Evolutionary conservation across 1,140 invertebrate genomes (phyloP).

Genomic region (Bacillus rossius): DNA sequence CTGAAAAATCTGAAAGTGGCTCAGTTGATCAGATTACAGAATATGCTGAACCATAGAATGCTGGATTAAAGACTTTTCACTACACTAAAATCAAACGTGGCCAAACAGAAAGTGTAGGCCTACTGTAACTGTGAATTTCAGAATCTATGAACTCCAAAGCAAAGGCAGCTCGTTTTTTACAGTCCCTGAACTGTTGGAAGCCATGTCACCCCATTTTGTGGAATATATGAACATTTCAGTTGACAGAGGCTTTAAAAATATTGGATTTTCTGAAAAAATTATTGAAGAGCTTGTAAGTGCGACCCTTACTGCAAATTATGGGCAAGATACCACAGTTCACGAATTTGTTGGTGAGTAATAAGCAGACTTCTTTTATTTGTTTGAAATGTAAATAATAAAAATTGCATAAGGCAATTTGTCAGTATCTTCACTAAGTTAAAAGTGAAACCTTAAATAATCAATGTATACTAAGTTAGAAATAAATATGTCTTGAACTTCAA

Average conservation of each 20-base stretch:
- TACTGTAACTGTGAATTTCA: slow-evolving; percentile 37
- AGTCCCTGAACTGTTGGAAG: slow-evolving; percentile 45
- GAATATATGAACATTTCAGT: slow-evolving; percentile 43
- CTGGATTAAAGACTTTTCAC: too few relatives aligned
- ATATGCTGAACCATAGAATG: too few relatives aligned
- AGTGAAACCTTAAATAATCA: too few relatives aligned
- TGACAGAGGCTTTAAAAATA: slow-evolving; percentile 39
- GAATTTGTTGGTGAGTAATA: slow-evolving; percentile 52
- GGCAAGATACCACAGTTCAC: slow-evolving; percentile 52
- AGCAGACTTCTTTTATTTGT: neutral
- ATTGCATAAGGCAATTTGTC: neutral
- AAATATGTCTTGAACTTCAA: too few relatives aligned
- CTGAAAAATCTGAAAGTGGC: too few relatives aligned
- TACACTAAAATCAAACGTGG: too few relatives aligned
- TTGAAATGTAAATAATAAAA: neutral
- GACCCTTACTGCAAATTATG: slow-evolving; percentile 55
- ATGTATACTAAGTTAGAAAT: too few relatives aligned
- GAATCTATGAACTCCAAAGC: slow-evolving; percentile 53
- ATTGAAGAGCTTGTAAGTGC: slow-evolving; percentile 54
- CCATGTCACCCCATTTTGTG: slow-evolving; percentile 48
- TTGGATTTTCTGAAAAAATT: slow-evolving; percentile 43
- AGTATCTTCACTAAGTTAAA: too few relatives aligned
- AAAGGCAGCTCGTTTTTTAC: slow-evolving; percentile 45
- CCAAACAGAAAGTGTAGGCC: too few relatives aligned
- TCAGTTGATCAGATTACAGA: too few relatives aligned